Evolutionary conservation across 2,888 invertebrate genomes (phyloP).

Genomic region (Leptopterna dolabrata): DNA sequence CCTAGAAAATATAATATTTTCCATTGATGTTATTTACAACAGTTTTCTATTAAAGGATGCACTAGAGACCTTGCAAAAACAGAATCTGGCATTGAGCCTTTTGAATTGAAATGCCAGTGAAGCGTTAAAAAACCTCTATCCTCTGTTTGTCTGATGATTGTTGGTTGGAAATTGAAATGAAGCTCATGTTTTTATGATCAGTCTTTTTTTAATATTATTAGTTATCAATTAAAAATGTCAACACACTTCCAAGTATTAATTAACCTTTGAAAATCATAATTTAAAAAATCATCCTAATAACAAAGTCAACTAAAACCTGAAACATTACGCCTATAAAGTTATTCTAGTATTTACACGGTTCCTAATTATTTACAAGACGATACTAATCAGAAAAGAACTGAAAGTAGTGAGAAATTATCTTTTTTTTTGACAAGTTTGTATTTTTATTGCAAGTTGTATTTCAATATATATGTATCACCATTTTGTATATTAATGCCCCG

Average conservation of each 20-base stretch:
- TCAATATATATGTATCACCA: not conserved
- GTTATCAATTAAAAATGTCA: not conserved
- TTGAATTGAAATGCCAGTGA: too few relatives aligned
- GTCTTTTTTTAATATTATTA: conserved; percentile 10
- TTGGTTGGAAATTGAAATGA: not conserved
- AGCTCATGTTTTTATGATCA: not conserved
- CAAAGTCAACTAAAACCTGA: not conserved
- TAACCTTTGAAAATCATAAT: not conserved
- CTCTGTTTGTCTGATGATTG: too few relatives aligned
- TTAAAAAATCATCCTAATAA: not conserved
- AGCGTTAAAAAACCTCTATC: too few relatives aligned
- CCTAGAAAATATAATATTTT: too few relatives aligned
- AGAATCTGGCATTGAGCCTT: too few relatives aligned
- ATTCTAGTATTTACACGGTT: conserved; percentile 1
- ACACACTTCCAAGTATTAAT: not conserved
- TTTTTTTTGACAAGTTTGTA: not conserved
- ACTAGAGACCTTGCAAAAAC: too few relatives aligned
- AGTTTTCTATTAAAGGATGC: too few relatives aligned
- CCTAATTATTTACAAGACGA: not conserved
- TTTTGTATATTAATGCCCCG: not conserved
- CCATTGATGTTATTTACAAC: too few relatives aligned
- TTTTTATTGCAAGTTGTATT: not conserved
- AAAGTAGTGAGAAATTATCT: not conserved
- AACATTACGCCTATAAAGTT: not conserved
- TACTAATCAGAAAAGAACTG: not conserved